Conservation (phyloP, 2,113 vertebrate species). For the Albula goreensis region DNA sequence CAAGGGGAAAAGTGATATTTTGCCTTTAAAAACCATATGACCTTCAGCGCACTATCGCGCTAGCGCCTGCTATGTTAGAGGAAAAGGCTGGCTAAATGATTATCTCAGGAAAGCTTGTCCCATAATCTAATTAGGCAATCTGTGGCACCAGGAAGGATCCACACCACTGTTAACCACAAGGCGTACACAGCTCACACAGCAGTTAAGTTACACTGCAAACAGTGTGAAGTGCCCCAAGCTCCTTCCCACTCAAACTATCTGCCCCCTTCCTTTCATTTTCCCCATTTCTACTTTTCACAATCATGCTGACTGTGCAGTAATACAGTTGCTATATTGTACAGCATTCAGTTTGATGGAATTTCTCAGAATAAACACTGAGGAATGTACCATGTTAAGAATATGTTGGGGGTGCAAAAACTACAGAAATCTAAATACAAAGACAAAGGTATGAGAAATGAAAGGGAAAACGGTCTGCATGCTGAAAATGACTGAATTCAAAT, state of each 20-base stretch:
- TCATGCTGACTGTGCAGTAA: constrained; percentile 1
- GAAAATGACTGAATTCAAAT: background rate
- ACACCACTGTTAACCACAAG: constrained; percentile 5
- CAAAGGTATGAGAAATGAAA: constrained; percentile 2
- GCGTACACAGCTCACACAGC: background rate
- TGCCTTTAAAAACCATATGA: constrained; percentile 53
- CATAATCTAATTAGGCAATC: constrained; percentile 77
- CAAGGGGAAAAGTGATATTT: constrained; percentile 37
- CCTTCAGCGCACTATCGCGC: constrained; percentile 60
- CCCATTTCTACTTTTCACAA: background rate
- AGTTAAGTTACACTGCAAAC: background rate
- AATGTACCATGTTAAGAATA: background rate
- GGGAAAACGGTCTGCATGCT: background rate
- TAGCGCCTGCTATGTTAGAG: constrained; percentile 46
- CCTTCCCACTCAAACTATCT: constrained; percentile 8
- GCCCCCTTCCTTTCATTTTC: background rate
- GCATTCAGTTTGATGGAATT: constrained; percentile 22
- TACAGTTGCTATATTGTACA: constrained; percentile 28
- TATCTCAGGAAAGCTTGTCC: constrained; percentile 74
- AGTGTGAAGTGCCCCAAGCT: constrained; percentile 43
- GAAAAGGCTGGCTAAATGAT: constrained; percentile 70
- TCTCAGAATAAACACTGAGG: constrained; percentile 22
- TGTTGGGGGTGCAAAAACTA: background rate
- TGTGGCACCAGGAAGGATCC: constrained; percentile 56
- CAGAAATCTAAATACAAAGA: background rate